phyloP scores from a whole-genome alignment of 2,888 invertebrate genomes.

The Drosophila longiperda region DNA sequence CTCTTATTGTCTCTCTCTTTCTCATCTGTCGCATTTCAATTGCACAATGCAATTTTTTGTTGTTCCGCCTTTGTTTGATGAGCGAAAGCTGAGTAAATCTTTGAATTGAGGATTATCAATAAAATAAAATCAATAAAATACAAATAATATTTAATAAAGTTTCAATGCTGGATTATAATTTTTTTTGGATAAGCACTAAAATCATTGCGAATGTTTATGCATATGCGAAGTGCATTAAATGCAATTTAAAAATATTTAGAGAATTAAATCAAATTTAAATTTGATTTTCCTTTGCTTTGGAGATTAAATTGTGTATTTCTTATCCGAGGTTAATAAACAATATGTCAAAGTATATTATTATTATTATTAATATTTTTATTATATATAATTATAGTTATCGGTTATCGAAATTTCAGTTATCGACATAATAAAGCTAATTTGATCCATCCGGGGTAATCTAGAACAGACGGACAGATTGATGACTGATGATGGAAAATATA shows the following conservation, averaged over 20 bases:
- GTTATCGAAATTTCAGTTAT: no score
- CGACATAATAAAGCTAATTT: background rate
- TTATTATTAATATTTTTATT: no score
- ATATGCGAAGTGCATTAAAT: no score
- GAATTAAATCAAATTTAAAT: background rate
- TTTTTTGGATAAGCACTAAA: background rate
- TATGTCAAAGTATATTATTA: background rate
- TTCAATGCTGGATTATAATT: background rate
- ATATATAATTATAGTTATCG: no score
- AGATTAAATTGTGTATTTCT: background rate
- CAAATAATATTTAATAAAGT: background rate
- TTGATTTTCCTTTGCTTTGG: background rate
- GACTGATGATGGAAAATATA: background rate
- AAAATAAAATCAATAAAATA: background rate
- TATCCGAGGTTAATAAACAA: background rate
- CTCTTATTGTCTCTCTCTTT: background rate
- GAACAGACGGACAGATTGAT: no score
- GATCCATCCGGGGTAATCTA: background rate
- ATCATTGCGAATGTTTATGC: background rate
- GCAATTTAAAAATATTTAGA: no score
- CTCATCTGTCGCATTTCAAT: slow-evolving; percentile 40
- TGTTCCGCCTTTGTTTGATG: slow-evolving; percentile 7
- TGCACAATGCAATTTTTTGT: slow-evolving; percentile 43
- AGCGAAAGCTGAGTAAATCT: background rate
- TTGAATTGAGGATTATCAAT: background rate